Evolutionary conservation across 2,113 vertebrate species (phyloP).

Genomic region (Syrrhaptes paradoxus): DNA sequence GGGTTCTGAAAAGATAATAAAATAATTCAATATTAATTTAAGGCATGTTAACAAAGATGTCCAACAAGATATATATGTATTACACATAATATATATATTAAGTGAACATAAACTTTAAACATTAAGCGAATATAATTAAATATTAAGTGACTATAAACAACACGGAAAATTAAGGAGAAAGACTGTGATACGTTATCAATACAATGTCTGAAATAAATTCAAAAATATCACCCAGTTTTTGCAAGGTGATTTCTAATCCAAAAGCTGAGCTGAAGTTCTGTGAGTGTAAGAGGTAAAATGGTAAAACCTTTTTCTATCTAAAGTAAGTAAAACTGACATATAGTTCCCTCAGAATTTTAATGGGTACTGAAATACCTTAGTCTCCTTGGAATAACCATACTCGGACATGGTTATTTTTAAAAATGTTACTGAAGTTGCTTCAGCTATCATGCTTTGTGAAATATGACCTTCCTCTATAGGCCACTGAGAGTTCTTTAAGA

Average conservation of each 20-base stretch:
- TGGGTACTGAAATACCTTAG: background rate
- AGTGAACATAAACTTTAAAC: background rate
- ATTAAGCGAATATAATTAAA: background rate
- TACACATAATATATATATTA: background rate
- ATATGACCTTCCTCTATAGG: background rate
- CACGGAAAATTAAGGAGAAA: background rate
- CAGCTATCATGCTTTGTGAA: background rate
- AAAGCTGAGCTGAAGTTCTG: background rate
- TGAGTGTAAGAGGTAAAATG: background rate
- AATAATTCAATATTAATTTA: background rate
- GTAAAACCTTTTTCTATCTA: background rate
- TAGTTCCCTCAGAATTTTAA: background rate
- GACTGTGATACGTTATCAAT: background rate
- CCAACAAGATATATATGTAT: background rate
- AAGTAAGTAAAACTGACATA: background rate
- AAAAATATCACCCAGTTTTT: background rate
- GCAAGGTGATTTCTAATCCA: background rate
- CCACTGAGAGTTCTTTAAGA: background rate
- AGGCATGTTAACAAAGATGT: background rate
- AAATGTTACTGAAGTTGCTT: background rate
- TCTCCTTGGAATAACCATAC: background rate
- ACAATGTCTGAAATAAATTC: background rate
- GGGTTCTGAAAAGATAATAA: background rate
- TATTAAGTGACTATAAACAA: background rate
- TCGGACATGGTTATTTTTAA: background rate